phyloP scores from a whole-genome alignment of 2,797 vertebrate genomes.

The Prunella strophiata region DNA sequence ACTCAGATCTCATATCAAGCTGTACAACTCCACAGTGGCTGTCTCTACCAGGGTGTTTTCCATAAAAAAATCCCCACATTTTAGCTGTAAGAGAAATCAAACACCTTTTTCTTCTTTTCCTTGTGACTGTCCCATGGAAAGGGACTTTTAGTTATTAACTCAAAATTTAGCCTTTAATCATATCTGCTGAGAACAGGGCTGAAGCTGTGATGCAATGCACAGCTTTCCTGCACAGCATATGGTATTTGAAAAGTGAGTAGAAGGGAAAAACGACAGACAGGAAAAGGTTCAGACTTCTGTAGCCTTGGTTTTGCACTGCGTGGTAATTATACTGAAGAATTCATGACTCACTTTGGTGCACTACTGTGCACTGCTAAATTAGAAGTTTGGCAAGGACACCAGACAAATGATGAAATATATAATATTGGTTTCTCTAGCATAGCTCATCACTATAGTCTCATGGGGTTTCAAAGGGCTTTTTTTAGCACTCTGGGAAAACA shows the following conservation, averaged over 20 bases:
- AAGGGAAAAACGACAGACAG: conserved; percentile 61
- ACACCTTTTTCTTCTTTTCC: neutral
- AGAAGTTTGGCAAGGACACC: conserved; percentile 61
- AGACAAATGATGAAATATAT: conserved; percentile 65
- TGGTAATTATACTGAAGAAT: conserved; percentile 70
- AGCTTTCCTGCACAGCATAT: conserved; percentile 30
- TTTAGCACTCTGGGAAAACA: conserved; percentile 30
- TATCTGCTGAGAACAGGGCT: neutral
- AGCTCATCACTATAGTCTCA: conserved; percentile 21
- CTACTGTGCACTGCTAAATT: conserved; percentile 64
- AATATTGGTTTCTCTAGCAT: conserved; percentile 54
- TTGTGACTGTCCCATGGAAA: neutral
- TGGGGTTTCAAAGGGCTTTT: conserved; percentile 12
- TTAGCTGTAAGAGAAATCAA: neutral
- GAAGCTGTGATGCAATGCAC: conserved; percentile 5
- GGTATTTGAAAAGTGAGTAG: neutral
- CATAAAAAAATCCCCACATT: neutral
- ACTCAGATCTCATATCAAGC: neutral
- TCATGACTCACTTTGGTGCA: conserved; percentile 72
- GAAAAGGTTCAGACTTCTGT: conserved; percentile 69
- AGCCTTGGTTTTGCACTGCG: conserved; percentile 55
- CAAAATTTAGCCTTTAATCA: neutral
- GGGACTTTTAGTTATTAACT: neutral
- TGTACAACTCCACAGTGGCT: neutral
- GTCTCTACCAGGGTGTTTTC: neutral